phyloP scores from a whole-genome alignment of 2,888 invertebrate species.

The Agonopterix alstromeriana region DNA sequence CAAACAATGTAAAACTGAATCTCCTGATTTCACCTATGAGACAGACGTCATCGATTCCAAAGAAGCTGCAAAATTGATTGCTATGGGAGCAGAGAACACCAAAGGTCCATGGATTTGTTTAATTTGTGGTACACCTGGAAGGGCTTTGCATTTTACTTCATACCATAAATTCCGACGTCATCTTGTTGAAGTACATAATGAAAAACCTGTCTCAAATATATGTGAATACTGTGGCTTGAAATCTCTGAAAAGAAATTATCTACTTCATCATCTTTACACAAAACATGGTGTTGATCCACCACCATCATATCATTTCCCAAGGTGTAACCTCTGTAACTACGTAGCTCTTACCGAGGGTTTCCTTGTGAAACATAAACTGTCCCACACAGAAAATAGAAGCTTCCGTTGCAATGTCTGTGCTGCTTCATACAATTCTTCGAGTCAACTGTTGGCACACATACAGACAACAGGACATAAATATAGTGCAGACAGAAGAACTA shows the following conservation, averaged over 20 bases:
- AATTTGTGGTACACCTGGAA: conserved; percentile 82
- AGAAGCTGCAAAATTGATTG: conserved; percentile 78
- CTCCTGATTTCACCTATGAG: conserved; percentile 51
- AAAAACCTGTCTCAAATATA: conserved; percentile 84
- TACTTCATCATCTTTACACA: conserved; percentile 86
- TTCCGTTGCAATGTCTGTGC: conserved; percentile 76
- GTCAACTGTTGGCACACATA: conserved; percentile 64
- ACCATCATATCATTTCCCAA: conserved; percentile 83
- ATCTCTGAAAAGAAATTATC: conserved; percentile 82
- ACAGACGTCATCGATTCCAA: conserved; percentile 77
- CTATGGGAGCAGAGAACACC: conserved; percentile 77
- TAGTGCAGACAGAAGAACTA: conserved; percentile 53
- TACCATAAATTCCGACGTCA: conserved; percentile 89
- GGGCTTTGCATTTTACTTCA: conserved; percentile 83
- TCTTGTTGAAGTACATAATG: conserved; percentile 87
- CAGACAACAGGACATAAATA: conserved; percentile 76
- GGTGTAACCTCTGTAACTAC: conserved; percentile 85
- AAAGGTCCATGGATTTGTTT: conserved; percentile 89
- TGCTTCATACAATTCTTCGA: conserved; percentile 61
- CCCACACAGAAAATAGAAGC: conserved; percentile 70
- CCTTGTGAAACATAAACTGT: conserved; percentile 82
- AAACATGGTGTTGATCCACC: conserved; percentile 88
- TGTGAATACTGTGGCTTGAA: conserved; percentile 92
- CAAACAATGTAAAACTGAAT: conserved; percentile 22
- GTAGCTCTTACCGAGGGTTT: conserved; percentile 84